These are phyloP conservation scores for Eupithecia vulgata DNA, from an alignment of 2,888 invertebrate species.

Conservation along the genomic window DNA sequence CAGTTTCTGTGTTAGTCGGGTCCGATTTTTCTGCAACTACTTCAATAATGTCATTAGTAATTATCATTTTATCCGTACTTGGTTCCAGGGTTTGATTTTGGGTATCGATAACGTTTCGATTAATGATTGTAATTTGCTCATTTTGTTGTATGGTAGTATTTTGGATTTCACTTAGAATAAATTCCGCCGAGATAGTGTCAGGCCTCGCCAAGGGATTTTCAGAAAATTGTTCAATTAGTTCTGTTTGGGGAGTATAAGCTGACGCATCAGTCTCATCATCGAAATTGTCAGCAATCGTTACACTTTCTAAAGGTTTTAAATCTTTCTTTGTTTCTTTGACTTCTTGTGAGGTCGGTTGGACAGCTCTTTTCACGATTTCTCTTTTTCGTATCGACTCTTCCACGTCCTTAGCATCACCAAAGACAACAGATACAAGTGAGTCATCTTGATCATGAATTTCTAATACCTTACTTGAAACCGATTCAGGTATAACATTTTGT, in stretches of 20 bases:
- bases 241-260: conserved; percentile 19
- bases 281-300: background rate
- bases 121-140: conserved; percentile 16
- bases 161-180: conserved; percentile 51
- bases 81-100: conserved; percentile 30
- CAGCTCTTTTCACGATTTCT: conserved; percentile 28
- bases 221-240: conserved; percentile 9
- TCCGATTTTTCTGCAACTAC: conserved; percentile 44
- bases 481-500: conserved; percentile 6
- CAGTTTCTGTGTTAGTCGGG: conserved; percentile 52
- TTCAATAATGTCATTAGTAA: conserved; percentile 39
- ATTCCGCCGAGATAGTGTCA: conserved; percentile 63
- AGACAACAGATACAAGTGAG: conserved; percentile 64
- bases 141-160: conserved; percentile 39
- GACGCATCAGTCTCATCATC: background rate
- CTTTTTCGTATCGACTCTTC: conserved; percentile 51
- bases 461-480: conserved; percentile 31
- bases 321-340: background rate
- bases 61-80: conserved; percentile 35
- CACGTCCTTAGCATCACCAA: conserved; percentile 56
- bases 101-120: conserved; percentile 24
- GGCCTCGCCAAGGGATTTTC: conserved; percentile 43
- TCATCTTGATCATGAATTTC: conserved; percentile 57
- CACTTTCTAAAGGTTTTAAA: background rate
- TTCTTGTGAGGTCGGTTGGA: conserved; percentile 3